phyloP scores from a whole-genome alignment of 2,888 invertebrate genomes.

The Drosophila atroscutellata region DNA sequence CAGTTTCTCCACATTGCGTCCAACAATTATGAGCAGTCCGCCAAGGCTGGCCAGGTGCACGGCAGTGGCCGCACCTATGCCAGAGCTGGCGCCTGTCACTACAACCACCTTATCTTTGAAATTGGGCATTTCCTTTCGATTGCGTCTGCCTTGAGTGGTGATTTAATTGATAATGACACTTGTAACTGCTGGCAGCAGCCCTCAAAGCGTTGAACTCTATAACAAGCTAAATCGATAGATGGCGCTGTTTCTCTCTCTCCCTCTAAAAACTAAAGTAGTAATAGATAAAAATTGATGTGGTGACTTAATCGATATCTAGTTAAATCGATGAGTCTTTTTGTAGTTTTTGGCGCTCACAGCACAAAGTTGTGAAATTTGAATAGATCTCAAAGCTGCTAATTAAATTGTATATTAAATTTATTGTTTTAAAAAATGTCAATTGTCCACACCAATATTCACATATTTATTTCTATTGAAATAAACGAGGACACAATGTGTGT shows the following conservation, averaged over 20 bases:
- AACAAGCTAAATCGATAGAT: constrained; percentile 1
- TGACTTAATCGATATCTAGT: constrained; percentile 19
- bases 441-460: neutral
- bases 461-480: constrained; percentile 79
- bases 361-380: constrained; percentile 31
- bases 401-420: neutral
- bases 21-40: constrained; percentile 88
- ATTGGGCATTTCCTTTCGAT: constrained; percentile 82
- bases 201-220: constrained; percentile 29
- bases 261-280: neutral
- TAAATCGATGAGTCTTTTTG: constrained; percentile 9
- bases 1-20: constrained; percentile 89
- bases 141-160: neutral
- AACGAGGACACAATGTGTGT: constrained; percentile 89
- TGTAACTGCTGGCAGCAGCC: neutral
- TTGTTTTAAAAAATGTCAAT: constrained; percentile 39
- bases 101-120: constrained; percentile 87
- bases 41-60: constrained; percentile 88
- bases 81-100: constrained; percentile 91
- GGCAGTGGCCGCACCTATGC: constrained; percentile 90
- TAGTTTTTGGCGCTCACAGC: constrained; percentile 4
- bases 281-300: neutral
- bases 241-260: neutral
- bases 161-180: neutral
- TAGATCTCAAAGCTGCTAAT: neutral